Conservation (phyloP, 2,888 invertebrate species). For the Lycocerus yunnanus region DNA sequence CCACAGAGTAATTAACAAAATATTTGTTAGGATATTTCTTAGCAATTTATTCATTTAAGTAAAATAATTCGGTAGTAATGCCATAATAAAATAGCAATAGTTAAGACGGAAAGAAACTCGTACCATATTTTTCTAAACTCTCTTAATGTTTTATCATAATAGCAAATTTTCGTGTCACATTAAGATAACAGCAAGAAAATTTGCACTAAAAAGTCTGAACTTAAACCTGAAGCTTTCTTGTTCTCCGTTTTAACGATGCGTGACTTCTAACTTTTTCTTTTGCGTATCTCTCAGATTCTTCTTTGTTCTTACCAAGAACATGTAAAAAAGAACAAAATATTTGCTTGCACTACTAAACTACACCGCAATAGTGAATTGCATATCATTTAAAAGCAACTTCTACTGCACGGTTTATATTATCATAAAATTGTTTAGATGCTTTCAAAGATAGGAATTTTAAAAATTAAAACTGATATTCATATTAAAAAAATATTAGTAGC, state of each 20-base stretch:
- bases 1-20: too few relatives aligned
- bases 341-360: background rate
- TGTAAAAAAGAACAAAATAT: background rate
- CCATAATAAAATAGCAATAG: background rate
- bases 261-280: background rate
- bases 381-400: background rate
- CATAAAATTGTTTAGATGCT: background rate
- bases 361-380: background rate
- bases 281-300: background rate
- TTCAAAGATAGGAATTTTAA: background rate
- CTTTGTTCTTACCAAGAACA: background rate
- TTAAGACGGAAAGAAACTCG: background rate
- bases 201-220: background rate
- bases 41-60: background rate
- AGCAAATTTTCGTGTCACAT: background rate
- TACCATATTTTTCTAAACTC: background rate
- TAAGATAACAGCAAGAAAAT: background rate
- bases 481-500: background rate
- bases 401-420: too few relatives aligned
- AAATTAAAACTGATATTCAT: background rate
- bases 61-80: background rate
- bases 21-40: background rate
- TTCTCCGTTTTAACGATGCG: background rate
- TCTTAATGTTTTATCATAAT: background rate
- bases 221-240: background rate